Percentiles rank a stretch among this genome's conserved stretches.
These are phyloP conservation scores for Mobula hypostoma DNA, from an alignment of 2,113 vertebrate genomes.

Conservation along the genomic window DNA sequence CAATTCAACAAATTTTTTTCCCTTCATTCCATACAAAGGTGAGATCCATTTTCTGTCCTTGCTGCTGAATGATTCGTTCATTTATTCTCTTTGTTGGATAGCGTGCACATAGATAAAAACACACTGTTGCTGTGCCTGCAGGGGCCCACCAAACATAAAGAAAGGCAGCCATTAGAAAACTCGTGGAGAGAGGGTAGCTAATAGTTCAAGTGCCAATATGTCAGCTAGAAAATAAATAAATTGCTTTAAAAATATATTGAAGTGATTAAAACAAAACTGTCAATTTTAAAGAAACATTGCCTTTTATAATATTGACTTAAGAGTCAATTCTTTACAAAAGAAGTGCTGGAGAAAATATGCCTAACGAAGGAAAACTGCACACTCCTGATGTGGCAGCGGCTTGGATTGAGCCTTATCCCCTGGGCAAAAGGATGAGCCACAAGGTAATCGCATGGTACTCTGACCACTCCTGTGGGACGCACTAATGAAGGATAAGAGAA, in stretches of 20 bases:
- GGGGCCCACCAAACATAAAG: neutral
- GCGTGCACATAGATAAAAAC: neutral
- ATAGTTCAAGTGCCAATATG: neutral
- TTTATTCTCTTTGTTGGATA: neutral
- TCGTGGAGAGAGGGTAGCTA: neutral
- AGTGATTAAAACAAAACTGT: conserved; percentile 11
- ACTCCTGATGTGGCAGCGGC: conserved; percentile 39
- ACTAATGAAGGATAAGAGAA: conserved; percentile 59
- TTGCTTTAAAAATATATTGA: conserved; percentile 5
- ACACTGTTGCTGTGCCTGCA: neutral
- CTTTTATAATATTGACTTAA: neutral
- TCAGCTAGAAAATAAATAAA: conserved; percentile 13
- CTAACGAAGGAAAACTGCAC: neutral
- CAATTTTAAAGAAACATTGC: neutral
- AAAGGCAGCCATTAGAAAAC: neutral
- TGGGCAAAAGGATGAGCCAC: conserved; percentile 49
- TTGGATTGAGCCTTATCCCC: conserved; percentile 40
- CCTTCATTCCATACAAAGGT: neutral
- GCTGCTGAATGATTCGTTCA: neutral
- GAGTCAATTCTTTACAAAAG: neutral
- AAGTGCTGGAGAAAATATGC: neutral
- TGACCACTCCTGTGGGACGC: conserved; percentile 50
- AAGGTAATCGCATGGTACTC: conserved; percentile 49
- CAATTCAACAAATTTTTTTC: neutral
- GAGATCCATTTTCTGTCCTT: neutral